Conservation (phyloP, 1,140 invertebrate species). For the Pogonomyrmex barbatus region DNA sequence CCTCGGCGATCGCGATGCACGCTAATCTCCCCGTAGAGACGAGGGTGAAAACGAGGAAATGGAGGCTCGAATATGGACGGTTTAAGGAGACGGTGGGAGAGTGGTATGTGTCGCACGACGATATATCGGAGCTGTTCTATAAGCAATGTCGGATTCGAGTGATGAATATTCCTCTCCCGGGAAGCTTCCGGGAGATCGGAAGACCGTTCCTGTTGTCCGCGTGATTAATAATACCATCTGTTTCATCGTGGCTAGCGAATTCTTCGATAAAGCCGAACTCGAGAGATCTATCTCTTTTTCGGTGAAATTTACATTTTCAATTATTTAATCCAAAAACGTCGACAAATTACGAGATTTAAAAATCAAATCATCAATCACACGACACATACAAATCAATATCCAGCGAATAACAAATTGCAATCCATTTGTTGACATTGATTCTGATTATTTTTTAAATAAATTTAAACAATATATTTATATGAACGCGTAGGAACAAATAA, state of each 20-base stretch:
- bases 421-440: not conserved
- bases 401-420: too few species aligned
- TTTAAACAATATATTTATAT: not conserved
- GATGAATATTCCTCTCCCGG: conserved; percentile 55
- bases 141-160: conserved; percentile 40
- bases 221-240: conserved; percentile 48
- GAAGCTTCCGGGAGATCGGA: conserved; percentile 34
- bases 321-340: not conserved
- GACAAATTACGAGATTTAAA: not conserved
- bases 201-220: conserved; percentile 32
- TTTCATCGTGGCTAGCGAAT: not conserved
- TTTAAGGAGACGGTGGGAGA: conserved; percentile 50
- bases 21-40: conserved; percentile 28
- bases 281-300: not conserved
- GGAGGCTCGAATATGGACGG: conserved; percentile 30
- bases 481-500: too few species aligned
- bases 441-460: not conserved
- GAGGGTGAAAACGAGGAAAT: not conserved
- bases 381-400: too few species aligned
- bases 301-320: not conserved
- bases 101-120: conserved; percentile 22
- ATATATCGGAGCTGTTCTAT: conserved; percentile 47
- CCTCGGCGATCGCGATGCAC: conserved; percentile 20
- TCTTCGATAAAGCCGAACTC: conserved; percentile 1
- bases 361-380: not conserved